Evolutionary conservation across 1,140 invertebrate genomes (phyloP).

Genomic region (Nymphalis io): DNA sequence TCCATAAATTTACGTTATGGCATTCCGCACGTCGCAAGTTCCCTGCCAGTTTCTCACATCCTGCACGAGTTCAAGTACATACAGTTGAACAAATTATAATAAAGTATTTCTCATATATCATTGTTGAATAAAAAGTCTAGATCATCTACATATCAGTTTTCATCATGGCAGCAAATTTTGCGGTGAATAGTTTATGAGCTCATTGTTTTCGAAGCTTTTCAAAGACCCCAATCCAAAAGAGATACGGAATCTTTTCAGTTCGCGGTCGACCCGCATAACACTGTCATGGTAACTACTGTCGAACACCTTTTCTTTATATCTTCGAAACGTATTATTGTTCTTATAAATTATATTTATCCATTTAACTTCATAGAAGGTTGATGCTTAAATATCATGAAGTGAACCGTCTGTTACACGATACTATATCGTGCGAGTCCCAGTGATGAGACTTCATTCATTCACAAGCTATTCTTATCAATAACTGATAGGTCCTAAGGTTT

Average conservation of each 20-base stretch:
- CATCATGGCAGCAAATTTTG: constrained; percentile 52
- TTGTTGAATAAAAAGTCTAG: constrained; percentile 26
- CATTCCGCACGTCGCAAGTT: constrained; percentile 59
- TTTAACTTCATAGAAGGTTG: constrained; percentile 39
- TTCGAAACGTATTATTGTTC: constrained; percentile 38
- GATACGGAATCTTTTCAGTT: constrained; percentile 64
- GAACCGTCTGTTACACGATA: constrained; percentile 53
- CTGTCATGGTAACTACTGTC: constrained; percentile 52
- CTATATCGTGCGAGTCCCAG: constrained; percentile 65
- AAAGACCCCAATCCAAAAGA: constrained; percentile 46
- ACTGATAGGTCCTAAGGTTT: constrained; percentile 60
- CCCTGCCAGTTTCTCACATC: constrained; percentile 3
- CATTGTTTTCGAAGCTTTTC: constrained; percentile 69
- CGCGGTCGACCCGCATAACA: constrained; percentile 75
- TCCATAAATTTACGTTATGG: constrained; percentile 55
- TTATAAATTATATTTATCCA: constrained; percentile 36
- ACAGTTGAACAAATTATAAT: not conserved
- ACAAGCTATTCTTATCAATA: constrained; percentile 60
- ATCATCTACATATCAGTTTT: constrained; percentile 43
- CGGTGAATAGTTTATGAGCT: constrained; percentile 73
- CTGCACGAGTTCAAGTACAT: not conserved
- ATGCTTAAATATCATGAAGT: constrained; percentile 33
- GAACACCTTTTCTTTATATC: constrained; percentile 55
- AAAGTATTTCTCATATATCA: constrained; percentile 15
- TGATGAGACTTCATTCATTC: constrained; percentile 79